phyloP scores from a whole-genome alignment of 2,113 vertebrate species.

The Pampusana beccarii region DNA sequence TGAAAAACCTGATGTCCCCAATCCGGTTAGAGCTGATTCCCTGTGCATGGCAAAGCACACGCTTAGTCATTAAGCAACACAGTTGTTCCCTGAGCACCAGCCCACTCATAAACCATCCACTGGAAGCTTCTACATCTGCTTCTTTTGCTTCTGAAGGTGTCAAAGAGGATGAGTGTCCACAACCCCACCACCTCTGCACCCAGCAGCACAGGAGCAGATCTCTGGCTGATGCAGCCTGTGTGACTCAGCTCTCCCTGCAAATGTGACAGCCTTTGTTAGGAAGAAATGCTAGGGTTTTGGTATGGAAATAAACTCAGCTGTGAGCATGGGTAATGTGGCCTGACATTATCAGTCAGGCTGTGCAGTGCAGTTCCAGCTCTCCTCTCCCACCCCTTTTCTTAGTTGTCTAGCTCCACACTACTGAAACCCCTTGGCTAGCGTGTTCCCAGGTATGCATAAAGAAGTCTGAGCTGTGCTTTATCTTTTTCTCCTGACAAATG shows the following conservation, averaged over 20 bases:
- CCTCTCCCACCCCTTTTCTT: background rate
- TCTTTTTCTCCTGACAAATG: conserved; percentile 29
- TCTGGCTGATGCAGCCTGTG: background rate
- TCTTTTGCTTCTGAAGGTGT: background rate
- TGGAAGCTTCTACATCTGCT: background rate
- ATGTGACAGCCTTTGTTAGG: background rate
- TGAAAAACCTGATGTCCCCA: background rate
- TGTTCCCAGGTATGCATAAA: background rate
- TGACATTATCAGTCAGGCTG: background rate
- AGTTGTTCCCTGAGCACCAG: background rate
- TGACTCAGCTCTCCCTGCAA: conserved; percentile 4
- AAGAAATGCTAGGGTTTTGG: background rate
- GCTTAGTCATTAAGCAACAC: background rate
- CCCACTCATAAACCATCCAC: background rate
- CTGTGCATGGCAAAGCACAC: background rate
- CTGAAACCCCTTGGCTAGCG: background rate
- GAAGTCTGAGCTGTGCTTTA: background rate
- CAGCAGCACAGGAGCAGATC: background rate
- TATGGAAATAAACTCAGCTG: conserved; percentile 2
- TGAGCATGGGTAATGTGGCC: background rate
- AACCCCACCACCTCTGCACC: background rate
- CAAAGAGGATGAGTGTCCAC: background rate
- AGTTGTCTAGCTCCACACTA: background rate
- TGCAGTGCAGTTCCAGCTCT: background rate
- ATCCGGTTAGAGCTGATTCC: background rate